Conservation (phyloP, 2,113 vertebrate genomes). For the Rhea americana region DNA sequence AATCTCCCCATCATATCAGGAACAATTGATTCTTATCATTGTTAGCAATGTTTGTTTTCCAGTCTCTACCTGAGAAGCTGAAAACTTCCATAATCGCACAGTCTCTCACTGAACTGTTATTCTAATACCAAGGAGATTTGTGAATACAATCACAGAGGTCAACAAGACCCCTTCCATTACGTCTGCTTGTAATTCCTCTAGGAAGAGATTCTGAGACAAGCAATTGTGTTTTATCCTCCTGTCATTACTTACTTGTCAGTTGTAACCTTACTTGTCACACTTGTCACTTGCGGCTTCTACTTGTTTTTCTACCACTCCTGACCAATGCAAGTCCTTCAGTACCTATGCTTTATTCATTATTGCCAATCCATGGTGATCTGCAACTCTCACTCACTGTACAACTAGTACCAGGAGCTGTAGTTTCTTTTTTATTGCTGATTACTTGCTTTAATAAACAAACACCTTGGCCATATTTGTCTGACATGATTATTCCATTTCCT, state of each 20-base stretch:
- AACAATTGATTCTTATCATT: neutral
- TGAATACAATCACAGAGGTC: neutral
- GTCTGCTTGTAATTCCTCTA: neutral
- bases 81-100: neutral
- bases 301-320: neutral
- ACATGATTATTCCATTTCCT: neutral
- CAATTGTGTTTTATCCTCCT: neutral
- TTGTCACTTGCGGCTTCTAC: neutral
- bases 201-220: neutral
- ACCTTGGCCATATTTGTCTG: neutral
- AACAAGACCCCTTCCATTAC: neutral
- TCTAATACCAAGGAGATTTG: neutral
- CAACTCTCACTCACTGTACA: neutral
- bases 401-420: neutral
- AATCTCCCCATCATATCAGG: neutral
- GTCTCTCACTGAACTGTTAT: neutral
- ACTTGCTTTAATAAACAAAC: neutral
- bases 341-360: neutral
- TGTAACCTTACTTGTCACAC: too few species aligned
- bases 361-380: neutral
- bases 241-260: neutral
- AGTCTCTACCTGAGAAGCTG: neutral
- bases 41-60: neutral
- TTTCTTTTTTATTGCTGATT: neutral
- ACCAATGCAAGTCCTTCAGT: neutral